Base-by-base conservation (phyloP, 2,113 vertebrate species). In the Percopsis transmontana region DNA sequence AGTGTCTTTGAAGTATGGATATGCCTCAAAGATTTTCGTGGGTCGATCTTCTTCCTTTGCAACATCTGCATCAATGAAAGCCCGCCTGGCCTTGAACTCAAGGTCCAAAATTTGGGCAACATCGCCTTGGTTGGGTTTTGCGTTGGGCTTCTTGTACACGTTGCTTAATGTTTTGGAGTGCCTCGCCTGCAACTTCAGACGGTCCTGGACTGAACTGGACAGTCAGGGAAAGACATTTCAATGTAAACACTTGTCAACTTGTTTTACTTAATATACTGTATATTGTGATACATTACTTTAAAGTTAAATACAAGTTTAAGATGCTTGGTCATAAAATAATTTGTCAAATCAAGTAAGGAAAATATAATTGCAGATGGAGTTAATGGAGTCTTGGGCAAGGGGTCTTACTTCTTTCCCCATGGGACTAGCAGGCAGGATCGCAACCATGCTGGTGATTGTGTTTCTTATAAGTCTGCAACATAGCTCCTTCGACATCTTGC, bases 61-160 rank as follows among this genome's bases (percentile, higher is more conserved):
- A 1, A 14, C 61, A 72, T 57, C 13, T 57, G 52, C 21, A 39
- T 72, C 42, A 40, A 72, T 65, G 61, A 64, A 65, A 11, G 52
- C 61, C 42, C 61, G 10, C 2, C 61, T 57, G 16, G 60, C 61
- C 18, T 72, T 12, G 58, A 64, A 72, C 48, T 72, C 62, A 40
- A 72, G 70, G 53, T 72, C 70, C 24, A 72, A 41, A 23, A 72
- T 58, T 18, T 66, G 23, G 24, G 61, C 53, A 24, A 65, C 70
- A 23, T 50, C 21, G 39, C 15, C 41, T 50, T 58, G 70, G 18
- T 58, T 65, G 47, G 62, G 62, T 72, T 72, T 65, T 47, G 44
- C 10, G 12, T 47, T 47, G 3, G 48, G 48, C n/a, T 51, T 51
- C 16, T 51, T 51, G 48, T 72, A 65, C 41, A 66, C 58, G 3